Conservation (phyloP, 2,113 vertebrate species). For the Conger conger region DNA sequence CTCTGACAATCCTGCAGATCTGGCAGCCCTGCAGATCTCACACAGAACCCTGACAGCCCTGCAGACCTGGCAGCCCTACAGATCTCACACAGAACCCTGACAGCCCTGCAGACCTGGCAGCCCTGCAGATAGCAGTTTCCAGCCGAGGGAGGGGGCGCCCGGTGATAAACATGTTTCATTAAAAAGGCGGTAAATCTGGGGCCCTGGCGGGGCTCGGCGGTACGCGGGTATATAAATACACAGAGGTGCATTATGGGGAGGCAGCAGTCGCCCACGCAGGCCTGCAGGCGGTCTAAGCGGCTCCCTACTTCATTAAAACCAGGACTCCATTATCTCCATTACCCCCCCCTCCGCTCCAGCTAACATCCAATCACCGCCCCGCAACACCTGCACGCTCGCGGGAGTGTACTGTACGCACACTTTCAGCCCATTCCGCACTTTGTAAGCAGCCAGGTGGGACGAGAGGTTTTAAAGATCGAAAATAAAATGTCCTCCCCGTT, state of each 20-base stretch:
- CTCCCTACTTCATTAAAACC: neutral
- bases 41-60: neutral
- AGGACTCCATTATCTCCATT: neutral
- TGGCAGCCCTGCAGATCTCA: too few relatives aligned
- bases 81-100: neutral
- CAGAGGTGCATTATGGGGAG: constrained; percentile 19
- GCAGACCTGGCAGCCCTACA: too few relatives aligned
- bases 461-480: neutral
- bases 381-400: neutral
- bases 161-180: constrained; percentile 61
- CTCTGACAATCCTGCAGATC: too few relatives aligned
- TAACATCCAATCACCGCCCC: neutral
- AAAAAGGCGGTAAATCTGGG: constrained; percentile 58
- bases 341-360: too few relatives aligned
- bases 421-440: neutral
- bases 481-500: constrained; percentile 1
- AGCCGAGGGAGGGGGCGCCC: neutral
- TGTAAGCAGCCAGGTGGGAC: neutral
- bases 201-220: constrained; percentile 44
- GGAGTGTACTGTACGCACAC: neutral
- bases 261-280: neutral
- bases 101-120: too few relatives aligned
- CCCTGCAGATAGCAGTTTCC: constrained; percentile 9
- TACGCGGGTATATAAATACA: constrained; percentile 54
- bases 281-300: too few relatives aligned